Percentiles rank a stretch among this genome's conserved stretches.
phyloP scores from a whole-genome alignment of 1,140 invertebrate species.

The Proales similis region DNA sequence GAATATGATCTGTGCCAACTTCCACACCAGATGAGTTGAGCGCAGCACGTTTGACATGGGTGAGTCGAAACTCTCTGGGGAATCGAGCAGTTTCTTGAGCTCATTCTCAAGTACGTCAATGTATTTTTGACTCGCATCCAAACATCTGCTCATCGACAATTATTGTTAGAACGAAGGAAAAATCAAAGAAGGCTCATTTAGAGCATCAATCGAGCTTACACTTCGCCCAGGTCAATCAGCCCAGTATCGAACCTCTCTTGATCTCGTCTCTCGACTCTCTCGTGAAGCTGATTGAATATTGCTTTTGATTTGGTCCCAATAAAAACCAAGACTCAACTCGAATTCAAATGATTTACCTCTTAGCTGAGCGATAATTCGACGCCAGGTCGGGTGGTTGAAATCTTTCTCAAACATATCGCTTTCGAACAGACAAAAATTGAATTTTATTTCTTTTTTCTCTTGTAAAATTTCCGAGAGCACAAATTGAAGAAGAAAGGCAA shows the following conservation, averaged over 20 bases:
- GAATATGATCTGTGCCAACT: constrained; percentile 29
- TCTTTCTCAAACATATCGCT: no score
- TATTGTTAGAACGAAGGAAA: not conserved
- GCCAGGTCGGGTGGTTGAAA: constrained; percentile 11
- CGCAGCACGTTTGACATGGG: not conserved
- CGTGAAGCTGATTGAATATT: constrained; percentile 20
- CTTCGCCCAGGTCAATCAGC: constrained; percentile 16
- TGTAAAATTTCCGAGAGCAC: no score
- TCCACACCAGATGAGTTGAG: constrained; percentile 4
- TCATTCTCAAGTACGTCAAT: constrained; percentile 30
- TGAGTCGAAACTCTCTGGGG: not conserved
- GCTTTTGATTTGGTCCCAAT: not conserved
- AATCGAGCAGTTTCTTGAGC: not conserved
- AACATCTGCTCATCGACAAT: not conserved
- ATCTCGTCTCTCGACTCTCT: not conserved
- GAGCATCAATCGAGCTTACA: no score
- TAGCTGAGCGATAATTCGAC: constrained; percentile 10
- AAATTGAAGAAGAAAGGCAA: no score
- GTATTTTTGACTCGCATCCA: constrained; percentile 30
- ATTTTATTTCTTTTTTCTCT: no score
- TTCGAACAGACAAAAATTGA: no score
- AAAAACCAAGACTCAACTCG: not conserved
- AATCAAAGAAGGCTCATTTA: not conserved
- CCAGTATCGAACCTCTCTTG: constrained; percentile 10
- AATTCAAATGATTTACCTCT: not conserved